Evolutionary conservation across 2,113 vertebrate species (phyloP).

Genomic region (sheep (Ovis aries)): ARS-UI_Ramb_v3.0 NC_056070.1:37690501-37691000

Average conservation of each 20-base stretch:
- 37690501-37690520: slow-evolving; percentile 97
- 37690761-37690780: slow-evolving; percentile 61
- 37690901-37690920: too few species aligned
- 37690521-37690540: slow-evolving; percentile 93
- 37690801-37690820: not conserved
- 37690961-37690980: not conserved
- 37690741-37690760: slow-evolving; percentile 79
- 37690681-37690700: slow-evolving; percentile 95
- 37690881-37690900: not conserved
- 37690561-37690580: slow-evolving; percentile 94
- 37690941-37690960: not conserved
- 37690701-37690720: slow-evolving; percentile 89
- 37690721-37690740: slow-evolving; percentile 94
- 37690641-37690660: not conserved
- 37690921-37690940: not conserved
- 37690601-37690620: not conserved
- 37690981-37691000: not conserved
- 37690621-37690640: slow-evolving; percentile 22
- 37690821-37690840: not conserved
- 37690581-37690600: slow-evolving; percentile 83
- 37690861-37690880: not conserved
- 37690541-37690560: slow-evolving; percentile 93
- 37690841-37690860: not conserved
- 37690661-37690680: slow-evolving; percentile 88
- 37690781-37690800: not conserved